Evolutionary conservation across 2,888 invertebrate species (phyloP), one percentile per base, ranked within the genome.

Genomic region (Tenthredo livida): DNA sequence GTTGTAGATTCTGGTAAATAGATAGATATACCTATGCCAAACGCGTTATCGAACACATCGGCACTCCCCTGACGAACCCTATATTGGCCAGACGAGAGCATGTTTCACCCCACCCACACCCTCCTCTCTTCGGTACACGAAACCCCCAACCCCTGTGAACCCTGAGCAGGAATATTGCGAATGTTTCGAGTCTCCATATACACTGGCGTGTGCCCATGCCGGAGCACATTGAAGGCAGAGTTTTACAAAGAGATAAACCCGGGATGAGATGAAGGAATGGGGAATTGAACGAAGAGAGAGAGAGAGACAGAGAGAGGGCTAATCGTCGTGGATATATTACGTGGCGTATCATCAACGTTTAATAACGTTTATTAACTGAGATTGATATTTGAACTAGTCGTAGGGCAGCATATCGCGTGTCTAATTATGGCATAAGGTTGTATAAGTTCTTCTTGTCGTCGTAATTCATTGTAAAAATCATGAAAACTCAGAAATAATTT

Each of bases 31-130:
- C 47, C 12, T 29, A 67, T 33, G 67, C 29, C 25, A 2, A 33
- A 29, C 54, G 77, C 54, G 77, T 77, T 77, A 77, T 77, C 77
- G 77, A 77, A 50, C 50, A 29, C 50, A 77, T 77, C 77, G 33
- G 50, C 29, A 73, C 40, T 29, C 61, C 54, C 29, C 47, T n/a
- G 21, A 80, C 25, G 82, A 80, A n/a, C 29, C 82, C 67, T 67
- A 83, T 83, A 83, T 83, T 83, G 82, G 82, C 82, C 67, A 83
- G 65, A 67, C 67, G 67, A 83, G 67, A 37, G 50, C 82, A 83
- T 83, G 82, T 83, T 83, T 47, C n/a, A 21, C 82, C 82, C 65
- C 9, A 5, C 67, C 65, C 9, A 2, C 21, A 29, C 47, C 21
- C 58, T 61, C 15, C 40, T 15, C 17, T n/a, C 47, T 25, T 65